Evolutionary conservation across 2,888 invertebrate genomes (phyloP).

Genomic region (Atethmia centrago): DNA sequence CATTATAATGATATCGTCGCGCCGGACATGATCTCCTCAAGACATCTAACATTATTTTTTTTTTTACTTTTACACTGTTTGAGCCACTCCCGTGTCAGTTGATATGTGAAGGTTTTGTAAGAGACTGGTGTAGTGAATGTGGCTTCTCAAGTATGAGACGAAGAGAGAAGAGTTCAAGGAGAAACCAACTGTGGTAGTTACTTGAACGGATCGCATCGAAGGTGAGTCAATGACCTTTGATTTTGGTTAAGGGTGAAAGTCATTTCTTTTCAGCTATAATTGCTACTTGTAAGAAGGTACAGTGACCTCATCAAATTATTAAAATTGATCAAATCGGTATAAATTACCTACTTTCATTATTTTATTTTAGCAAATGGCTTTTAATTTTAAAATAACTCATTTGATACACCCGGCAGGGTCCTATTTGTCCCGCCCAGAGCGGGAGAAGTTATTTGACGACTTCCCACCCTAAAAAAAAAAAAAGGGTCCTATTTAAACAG

Average conservation of each 20-base stretch:
- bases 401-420: neutral
- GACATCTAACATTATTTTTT: neutral
- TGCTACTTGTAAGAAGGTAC: neutral
- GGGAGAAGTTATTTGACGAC: too few species aligned
- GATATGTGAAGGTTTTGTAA: neutral
- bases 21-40: conserved; percentile 38
- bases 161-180: neutral
- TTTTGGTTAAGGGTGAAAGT: neutral
- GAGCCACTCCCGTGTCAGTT: conserved; percentile 2
- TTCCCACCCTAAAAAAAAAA: too few species aligned
- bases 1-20: conserved; percentile 27
- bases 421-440: too few species aligned
- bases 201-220: neutral
- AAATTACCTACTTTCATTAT: neutral
- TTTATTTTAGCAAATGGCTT: neutral
- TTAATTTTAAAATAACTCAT: too few species aligned
- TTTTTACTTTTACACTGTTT: conserved; percentile 12
- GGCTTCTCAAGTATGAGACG: conserved; percentile 19
- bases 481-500: too few species aligned
- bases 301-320: neutral
- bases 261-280: neutral
- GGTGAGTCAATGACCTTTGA: conserved; percentile 33
- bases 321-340: neutral
- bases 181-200: neutral
- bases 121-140: neutral